Percentiles rank a stretch among this genome's conserved stretches.
Evolutionary conservation across 2,113 vertebrate genomes (phyloP).

Genomic region (Forbesichthys papilliferus): DNA sequence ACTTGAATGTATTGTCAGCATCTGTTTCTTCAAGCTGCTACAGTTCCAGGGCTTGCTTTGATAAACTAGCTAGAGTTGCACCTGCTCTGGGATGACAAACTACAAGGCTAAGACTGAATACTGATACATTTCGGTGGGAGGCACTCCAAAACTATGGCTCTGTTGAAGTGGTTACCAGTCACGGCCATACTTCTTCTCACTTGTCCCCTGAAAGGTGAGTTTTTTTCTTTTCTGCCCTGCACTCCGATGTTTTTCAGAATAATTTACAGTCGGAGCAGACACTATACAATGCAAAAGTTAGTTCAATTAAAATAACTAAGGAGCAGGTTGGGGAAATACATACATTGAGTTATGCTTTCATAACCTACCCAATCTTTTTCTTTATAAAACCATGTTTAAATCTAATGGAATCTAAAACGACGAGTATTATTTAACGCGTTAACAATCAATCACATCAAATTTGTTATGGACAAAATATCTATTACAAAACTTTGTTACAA

Average conservation of each 20-base stretch:
- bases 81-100: constrained; percentile 11
- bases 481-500: no score
- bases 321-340: no score
- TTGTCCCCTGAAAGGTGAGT: constrained; percentile 59
- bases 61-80: neutral
- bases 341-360: no score
- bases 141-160: constrained; percentile 43
- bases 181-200: constrained; percentile 51
- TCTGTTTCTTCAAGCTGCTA: neutral
- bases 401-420: no score
- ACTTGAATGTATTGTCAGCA: neutral
- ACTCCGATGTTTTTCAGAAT: neutral
- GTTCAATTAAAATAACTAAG: no score
- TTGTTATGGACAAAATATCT: no score
- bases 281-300: no score
- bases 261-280: neutral
- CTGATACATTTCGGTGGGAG: constrained; percentile 7
- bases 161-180: constrained; percentile 42
- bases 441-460: no score
- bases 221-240: neutral
- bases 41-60: neutral
- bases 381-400: no score
- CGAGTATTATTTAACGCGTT: no score
- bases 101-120: constrained; percentile 19
- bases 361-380: no score